Conservation (phyloP, 2,888 invertebrate species). For the Gerris lacustris region DNA sequence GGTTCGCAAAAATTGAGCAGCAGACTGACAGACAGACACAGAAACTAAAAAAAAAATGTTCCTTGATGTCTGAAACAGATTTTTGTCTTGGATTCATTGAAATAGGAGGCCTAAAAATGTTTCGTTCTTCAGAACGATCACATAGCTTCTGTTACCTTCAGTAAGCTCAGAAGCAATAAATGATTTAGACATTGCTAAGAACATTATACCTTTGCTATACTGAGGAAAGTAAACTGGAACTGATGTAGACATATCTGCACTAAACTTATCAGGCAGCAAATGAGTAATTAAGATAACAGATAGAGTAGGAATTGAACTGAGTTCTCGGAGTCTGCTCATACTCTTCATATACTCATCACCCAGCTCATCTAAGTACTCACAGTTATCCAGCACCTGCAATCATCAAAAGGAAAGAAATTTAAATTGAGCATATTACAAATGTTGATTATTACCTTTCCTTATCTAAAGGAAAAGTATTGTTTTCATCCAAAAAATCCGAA, state of each 20-base stretch:
- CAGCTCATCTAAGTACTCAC: slow-evolving; percentile 63
- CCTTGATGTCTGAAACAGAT: too few relatives aligned
- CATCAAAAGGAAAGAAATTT: background rate
- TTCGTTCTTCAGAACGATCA: too few relatives aligned
- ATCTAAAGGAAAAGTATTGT: too few relatives aligned
- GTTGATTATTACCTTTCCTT: background rate
- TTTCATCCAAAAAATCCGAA: too few relatives aligned
- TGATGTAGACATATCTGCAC: slow-evolving; percentile 53
- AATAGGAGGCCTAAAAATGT: too few relatives aligned
- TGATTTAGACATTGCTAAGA: too few relatives aligned
- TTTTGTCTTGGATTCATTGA: too few relatives aligned
- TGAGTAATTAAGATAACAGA: slow-evolving; percentile 66
- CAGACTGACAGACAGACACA: too few relatives aligned
- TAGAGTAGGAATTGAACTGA: slow-evolving; percentile 52
- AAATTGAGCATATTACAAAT: background rate
- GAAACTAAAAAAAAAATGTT: too few relatives aligned
- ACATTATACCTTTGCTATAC: slow-evolving; percentile 49
- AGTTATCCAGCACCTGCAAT: slow-evolving; percentile 55
- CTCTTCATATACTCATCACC: slow-evolving; percentile 59
- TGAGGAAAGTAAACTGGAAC: slow-evolving; percentile 65
- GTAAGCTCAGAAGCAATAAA: too few relatives aligned
- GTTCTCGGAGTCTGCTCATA: slow-evolving; percentile 59
- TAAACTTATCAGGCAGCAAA: slow-evolving; percentile 68
- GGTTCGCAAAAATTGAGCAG: too few relatives aligned
- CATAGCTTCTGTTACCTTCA: too few relatives aligned